These are phyloP conservation scores for Brachypteracias leptosomus DNA, from an alignment of 2,113 vertebrate genomes.

Conservation along the genomic window DNA sequence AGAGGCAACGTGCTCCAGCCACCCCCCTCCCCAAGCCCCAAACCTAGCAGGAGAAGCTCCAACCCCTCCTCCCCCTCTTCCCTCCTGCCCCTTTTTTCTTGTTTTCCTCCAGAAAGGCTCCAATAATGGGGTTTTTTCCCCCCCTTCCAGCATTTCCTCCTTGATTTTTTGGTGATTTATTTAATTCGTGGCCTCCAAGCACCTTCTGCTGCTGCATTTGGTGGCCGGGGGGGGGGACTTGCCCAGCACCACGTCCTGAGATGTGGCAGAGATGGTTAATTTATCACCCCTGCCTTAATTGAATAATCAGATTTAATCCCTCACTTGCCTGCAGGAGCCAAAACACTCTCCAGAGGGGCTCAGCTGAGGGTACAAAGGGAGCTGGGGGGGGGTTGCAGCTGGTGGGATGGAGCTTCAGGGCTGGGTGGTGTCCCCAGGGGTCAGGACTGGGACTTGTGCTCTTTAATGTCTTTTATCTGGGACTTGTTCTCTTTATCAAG, in stretches of 20 bases:
- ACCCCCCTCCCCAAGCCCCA: constrained; percentile 12
- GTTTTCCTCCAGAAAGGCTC: not conserved
- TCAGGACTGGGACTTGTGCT: not conserved
- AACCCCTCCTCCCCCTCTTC: not conserved
- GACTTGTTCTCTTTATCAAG: not conserved
- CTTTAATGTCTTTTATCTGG: not conserved
- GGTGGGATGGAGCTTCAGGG: not conserved
- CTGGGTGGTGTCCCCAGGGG: not conserved
- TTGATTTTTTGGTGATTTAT: not conserved
- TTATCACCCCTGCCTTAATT: constrained; percentile 18
- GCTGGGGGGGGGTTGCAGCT: rapidly evolving
- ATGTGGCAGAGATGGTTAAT: not conserved
- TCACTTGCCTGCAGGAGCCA: not conserved
- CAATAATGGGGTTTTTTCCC: not conserved
- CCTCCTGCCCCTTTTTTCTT: not conserved
- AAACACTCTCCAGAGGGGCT: not conserved
- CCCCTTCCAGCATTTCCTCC: not conserved
- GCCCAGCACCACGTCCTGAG: not conserved
- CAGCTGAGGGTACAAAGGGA: not conserved
- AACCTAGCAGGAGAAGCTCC: not conserved
- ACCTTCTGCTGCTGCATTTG: not conserved
- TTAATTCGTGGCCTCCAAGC: not conserved
- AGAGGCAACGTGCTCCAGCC: constrained; percentile 57
- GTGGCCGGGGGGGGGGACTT: not conserved
- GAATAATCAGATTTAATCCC: constrained; percentile 16